Evolutionary conservation across 2,888 invertebrate species (phyloP).

Genomic region (Caenorhabditis panamensis): DNA sequence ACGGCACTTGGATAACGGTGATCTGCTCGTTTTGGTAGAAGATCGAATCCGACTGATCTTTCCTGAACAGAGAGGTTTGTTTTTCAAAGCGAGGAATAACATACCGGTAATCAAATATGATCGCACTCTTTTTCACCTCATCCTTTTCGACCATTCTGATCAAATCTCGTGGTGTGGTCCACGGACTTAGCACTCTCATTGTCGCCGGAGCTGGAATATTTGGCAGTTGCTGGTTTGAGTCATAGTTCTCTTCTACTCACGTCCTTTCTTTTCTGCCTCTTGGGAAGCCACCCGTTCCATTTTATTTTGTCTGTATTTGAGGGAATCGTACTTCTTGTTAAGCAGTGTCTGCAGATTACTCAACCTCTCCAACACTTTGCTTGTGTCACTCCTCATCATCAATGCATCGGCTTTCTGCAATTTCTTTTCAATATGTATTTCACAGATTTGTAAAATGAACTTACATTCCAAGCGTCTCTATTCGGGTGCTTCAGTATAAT

Average conservation of each 20-base stretch:
- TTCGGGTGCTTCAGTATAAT: conserved; percentile 17
- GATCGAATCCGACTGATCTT: conserved; percentile 48
- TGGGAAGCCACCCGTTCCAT: conserved; percentile 17
- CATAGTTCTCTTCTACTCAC: no score
- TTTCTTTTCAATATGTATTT: background rate
- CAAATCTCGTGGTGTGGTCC: conserved; percentile 58
- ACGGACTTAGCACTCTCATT: background rate
- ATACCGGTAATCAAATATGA: conserved; percentile 55
- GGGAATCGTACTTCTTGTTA: conserved; percentile 43
- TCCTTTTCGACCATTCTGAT: conserved; percentile 56
- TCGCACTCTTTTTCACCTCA: conserved; percentile 51
- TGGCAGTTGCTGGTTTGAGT: no score
- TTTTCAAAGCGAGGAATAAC: background rate
- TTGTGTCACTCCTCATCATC: background rate
- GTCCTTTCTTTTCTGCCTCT: conserved; percentile 24
- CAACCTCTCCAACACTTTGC: background rate
- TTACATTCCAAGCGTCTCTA: conserved; percentile 4
- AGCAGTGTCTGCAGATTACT: conserved; percentile 3
- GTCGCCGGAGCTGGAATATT: background rate
- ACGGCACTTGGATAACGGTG: conserved; percentile 56
- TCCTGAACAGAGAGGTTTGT: conserved; percentile 16
- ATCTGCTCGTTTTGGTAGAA: conserved; percentile 52
- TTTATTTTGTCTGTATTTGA: conserved; percentile 19
- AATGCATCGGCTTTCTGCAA: background rate
- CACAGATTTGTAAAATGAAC: background rate